A percentile compares a stretch with the other conserved stretches of the same genome.
Conservation (phyloP, 1,140 invertebrate genomes). For the Oppia nitens region DNA sequence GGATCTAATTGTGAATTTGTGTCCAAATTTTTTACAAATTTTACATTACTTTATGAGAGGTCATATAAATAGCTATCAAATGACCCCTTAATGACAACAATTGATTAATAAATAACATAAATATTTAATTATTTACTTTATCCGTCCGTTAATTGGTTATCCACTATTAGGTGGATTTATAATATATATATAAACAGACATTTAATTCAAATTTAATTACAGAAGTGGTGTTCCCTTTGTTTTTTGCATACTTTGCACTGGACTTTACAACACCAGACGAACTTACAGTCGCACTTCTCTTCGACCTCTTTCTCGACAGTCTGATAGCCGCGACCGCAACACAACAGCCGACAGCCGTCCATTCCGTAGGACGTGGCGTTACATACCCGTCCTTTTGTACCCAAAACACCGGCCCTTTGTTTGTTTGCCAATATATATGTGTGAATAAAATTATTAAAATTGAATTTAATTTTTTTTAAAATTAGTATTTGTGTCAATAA, state of each 20-base stretch:
- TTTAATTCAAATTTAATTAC: constrained; percentile 12
- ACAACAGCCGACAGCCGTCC: constrained; percentile 65
- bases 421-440: not conserved
- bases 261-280: constrained; percentile 88
- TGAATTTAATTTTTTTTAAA: not conserved
- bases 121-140: too few species aligned
- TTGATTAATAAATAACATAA: too few species aligned
- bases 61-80: too few species aligned
- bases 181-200: too few species aligned
- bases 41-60: too few species aligned
- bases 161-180: too few species aligned
- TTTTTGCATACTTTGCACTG: constrained; percentile 59
- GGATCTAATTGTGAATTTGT: too few species aligned
- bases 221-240: constrained; percentile 7
- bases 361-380: constrained; percentile 56
- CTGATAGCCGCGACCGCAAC: constrained; percentile 61
- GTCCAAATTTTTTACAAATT: too few species aligned
- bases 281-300: constrained; percentile 76
- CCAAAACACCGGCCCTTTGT: constrained; percentile 53
- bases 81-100: too few species aligned
- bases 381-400: constrained; percentile 56
- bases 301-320: constrained; percentile 47
- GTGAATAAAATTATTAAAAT: too few species aligned
- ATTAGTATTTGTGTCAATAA: too few species aligned
- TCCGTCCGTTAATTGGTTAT: too few species aligned